phyloP scores from a whole-genome alignment of 2,113 vertebrate species.

The Prietella phreatophila region DNA sequence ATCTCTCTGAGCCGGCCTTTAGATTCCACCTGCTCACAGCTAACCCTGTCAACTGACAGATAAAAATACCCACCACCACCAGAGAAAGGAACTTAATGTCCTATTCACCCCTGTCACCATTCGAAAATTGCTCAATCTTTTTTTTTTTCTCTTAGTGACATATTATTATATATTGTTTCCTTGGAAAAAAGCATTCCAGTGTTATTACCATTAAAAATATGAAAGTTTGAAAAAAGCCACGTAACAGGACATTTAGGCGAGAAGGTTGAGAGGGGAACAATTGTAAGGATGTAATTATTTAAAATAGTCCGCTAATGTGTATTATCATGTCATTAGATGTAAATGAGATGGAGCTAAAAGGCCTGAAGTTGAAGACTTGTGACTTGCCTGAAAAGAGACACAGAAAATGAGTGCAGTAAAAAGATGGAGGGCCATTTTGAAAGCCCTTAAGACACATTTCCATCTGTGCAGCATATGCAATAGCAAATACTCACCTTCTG shows the following conservation, averaged over 20 bases:
- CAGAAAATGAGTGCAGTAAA: constrained; percentile 3
- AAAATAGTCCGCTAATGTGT: constrained; percentile 93
- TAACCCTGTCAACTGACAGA: constrained; percentile 90
- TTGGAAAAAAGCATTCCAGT: constrained; percentile 80
- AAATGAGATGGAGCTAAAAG: constrained; percentile 80
- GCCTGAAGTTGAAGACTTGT: constrained; percentile 68
- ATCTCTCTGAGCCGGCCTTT: constrained; percentile 82
- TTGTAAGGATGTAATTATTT: constrained; percentile 93
- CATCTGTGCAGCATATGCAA: constrained; percentile 1
- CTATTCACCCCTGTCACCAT: constrained; percentile 89
- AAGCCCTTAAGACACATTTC: neutral
- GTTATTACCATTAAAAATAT: constrained; percentile 91
- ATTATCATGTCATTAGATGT: constrained; percentile 86
- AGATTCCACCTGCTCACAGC: constrained; percentile 82
- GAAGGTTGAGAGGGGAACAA: constrained; percentile 74
- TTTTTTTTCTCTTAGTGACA: constrained; percentile 78
- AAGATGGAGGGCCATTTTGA: neutral
- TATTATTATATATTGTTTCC: constrained; percentile 99
- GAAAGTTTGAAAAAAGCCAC: constrained; percentile 83
- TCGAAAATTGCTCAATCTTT: constrained; percentile 96
- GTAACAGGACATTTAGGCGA: constrained; percentile 75
- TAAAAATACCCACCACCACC: constrained; percentile 85
- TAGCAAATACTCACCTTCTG: neutral
- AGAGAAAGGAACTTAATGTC: constrained; percentile 95
- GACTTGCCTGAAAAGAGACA: constrained; percentile 59